Conservation (phyloP, 2,113 vertebrate genomes). For the Rhinoderma darwinii region DNA sequence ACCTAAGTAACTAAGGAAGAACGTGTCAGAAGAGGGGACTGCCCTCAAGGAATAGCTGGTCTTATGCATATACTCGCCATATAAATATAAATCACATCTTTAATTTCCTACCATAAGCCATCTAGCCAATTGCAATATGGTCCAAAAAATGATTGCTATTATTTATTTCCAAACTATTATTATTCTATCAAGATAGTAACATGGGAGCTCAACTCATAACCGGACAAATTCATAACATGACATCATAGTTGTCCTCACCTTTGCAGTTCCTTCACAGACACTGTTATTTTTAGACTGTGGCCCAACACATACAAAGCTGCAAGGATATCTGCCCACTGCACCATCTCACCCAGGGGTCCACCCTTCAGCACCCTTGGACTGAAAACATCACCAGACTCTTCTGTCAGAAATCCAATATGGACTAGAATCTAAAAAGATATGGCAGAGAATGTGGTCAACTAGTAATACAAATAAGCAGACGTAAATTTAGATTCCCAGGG, state of each 20-base stretch:
- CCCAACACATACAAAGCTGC: slow-evolving; percentile 89
- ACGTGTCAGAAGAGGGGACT: background rate
- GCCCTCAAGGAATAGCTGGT: background rate
- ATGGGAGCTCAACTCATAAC: background rate
- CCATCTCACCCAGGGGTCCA: slow-evolving; percentile 96
- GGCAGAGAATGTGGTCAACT: background rate
- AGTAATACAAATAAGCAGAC: background rate
- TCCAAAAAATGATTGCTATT: no score
- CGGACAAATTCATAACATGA: background rate
- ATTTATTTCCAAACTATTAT: background rate
- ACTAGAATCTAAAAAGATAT: slow-evolving; percentile 81
- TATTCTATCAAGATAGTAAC: background rate
- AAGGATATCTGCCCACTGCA: slow-evolving; percentile 98
- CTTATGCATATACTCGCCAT: no score
- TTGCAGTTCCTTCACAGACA: slow-evolving; percentile 95
- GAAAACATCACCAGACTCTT: slow-evolving; percentile 96
- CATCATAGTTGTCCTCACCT: slow-evolving; percentile 77
- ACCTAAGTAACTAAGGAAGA: slow-evolving; percentile 84
- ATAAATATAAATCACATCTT: no score
- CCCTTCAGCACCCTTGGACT: slow-evolving; percentile 94
- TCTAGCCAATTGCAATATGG: background rate
- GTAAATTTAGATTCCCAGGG: background rate
- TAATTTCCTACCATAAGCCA: background rate
- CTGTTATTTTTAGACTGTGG: slow-evolving; percentile 87
- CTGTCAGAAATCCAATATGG: slow-evolving; percentile 95